Conservation (phyloP, 92 coral and sea anemone genomes). For the Epizoanthus scotinus region DNA sequence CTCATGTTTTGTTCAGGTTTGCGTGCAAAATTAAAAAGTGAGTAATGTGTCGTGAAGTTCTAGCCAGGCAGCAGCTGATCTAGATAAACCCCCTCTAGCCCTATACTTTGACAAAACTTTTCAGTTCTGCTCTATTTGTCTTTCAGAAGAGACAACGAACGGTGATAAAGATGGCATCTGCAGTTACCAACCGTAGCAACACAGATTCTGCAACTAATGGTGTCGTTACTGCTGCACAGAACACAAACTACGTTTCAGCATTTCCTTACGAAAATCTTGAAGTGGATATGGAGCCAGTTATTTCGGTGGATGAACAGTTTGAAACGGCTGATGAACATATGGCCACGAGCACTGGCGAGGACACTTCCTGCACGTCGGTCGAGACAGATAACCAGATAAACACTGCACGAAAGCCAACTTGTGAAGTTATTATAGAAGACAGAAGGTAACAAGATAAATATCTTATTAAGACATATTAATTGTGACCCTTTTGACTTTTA, state of each 20-base stretch:
- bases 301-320: neutral
- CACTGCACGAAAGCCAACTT: conserved; percentile 18
- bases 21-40: no score
- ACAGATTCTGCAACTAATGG: conserved; percentile 4
- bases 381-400: conserved; percentile 22
- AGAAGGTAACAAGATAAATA: conserved; percentile 16
- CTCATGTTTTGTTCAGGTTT: no score
- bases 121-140: neutral
- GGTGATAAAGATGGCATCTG: conserved; percentile 13
- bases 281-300: neutral
- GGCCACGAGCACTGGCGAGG: neutral
- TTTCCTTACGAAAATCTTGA: neutral
- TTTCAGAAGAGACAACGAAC: conserved; percentile 32
- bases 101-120: neutral
- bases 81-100: no score
- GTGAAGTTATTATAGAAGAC: conserved; percentile 39
- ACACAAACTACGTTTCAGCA: neutral
- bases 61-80: no score
- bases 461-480: no score
- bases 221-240: neutral
- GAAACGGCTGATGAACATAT: neutral
- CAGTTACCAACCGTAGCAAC: neutral
- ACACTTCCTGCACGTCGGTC: neutral
- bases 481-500: no score
- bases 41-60: no score